A percentile compares a stretch with the other conserved stretches of the same genome.
Evolutionary conservation across 2,888 invertebrate genomes (phyloP).

Genomic region (Stenodema calcarata): DNA sequence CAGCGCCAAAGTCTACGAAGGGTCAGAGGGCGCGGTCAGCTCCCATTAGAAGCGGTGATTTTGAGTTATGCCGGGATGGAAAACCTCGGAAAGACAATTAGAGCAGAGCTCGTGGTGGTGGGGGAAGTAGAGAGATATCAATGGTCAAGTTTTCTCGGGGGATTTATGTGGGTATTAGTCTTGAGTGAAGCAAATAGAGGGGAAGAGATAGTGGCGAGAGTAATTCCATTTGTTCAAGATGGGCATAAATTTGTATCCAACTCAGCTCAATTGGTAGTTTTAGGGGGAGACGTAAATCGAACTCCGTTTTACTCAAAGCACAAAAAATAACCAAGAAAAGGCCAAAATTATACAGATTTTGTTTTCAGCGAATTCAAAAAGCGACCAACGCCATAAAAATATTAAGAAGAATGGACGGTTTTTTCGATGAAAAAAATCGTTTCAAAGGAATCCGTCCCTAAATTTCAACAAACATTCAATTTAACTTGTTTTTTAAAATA

Average conservation of each 20-base stretch:
- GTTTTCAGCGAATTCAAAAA: no score
- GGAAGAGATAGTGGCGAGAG: constrained; percentile 26
- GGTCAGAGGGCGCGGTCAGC: constrained; percentile 12
- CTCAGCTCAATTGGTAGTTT: neutral
- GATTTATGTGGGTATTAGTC: constrained; percentile 27
- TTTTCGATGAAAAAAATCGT: no score
- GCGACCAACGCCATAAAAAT: no score
- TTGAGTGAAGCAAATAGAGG: constrained; percentile 20
- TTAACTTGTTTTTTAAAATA: no score
- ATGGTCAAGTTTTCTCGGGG: constrained; percentile 1
- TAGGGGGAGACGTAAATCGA: no score
- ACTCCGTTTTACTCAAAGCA: no score
- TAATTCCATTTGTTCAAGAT: neutral
- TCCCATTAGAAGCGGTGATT: constrained; percentile 20
- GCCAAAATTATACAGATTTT: no score
- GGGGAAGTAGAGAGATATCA: neutral
- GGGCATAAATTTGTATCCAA: neutral
- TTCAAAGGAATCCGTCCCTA: no score
- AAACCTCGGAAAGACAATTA: constrained; percentile 25
- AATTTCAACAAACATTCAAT: no score
- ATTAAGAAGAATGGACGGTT: no score
- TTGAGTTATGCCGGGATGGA: constrained; percentile 2
- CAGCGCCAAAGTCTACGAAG: neutral
- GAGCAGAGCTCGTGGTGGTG: neutral
- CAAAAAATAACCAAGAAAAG: no score